A percentile compares a stretch with the other conserved stretches of the same genome.
These are phyloP conservation scores for Catharus bicknelli DNA, from an alignment of 2,113 vertebrate genomes.

Conservation along the genomic window DNA sequence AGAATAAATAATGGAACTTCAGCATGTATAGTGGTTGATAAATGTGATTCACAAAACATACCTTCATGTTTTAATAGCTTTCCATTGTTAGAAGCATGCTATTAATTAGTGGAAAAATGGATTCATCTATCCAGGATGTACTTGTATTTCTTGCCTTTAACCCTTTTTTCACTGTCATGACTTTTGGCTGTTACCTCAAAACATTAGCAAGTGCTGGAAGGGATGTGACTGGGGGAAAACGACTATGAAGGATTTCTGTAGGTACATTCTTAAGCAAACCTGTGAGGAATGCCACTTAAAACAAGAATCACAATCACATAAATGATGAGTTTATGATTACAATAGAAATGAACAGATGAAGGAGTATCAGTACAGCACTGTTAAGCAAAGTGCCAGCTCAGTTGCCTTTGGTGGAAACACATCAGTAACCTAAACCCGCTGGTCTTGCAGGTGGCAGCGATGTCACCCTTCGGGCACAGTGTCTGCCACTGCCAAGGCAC, in stretches of 20 bases:
- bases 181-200: background rate
- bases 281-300: background rate
- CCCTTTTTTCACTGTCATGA: background rate
- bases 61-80: constrained; percentile 75
- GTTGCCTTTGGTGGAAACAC: constrained; percentile 5
- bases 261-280: constrained; percentile 14
- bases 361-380: background rate
- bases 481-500: background rate
- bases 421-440: background rate
- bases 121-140: constrained; percentile 61
- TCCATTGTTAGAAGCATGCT: constrained; percentile 72
- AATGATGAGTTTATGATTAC: background rate
- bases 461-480: background rate
- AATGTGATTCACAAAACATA: constrained; percentile 73
- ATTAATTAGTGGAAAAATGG: constrained; percentile 71
- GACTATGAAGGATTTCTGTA: background rate
- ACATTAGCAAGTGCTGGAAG: background rate
- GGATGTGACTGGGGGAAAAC: background rate
- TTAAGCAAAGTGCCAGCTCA: background rate
- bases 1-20: constrained; percentile 69
- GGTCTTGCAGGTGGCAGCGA: background rate
- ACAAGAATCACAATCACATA: background rate
- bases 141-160: constrained; percentile 43
- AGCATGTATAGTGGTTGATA: constrained; percentile 70
- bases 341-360: background rate